Evolutionary conservation across 2,797 vertebrate species (phyloP), one percentile per base, ranked within the genome.

Genomic region (Macropus fuliginosus): DNA sequence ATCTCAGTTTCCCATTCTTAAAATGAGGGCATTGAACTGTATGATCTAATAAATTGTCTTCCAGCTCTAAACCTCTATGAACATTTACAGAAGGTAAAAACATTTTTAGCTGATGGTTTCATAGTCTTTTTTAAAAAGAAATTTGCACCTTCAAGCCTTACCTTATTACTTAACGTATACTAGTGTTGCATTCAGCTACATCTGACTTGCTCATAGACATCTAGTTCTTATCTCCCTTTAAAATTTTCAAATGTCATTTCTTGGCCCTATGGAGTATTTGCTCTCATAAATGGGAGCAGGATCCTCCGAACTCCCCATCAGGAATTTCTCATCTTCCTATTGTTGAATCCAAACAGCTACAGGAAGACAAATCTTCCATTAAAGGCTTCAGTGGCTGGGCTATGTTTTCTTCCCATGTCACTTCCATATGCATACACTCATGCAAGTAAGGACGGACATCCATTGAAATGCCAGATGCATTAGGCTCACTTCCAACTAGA

Each of bases 341-440:
- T 96, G 96, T 94, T 89, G 93, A 90, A 95, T 94, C 91, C 81
- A 94, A 96, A 93, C 59, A 94, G 87, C 81, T 93, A 56, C 3
- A 62, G 52, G 56, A 93, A 54, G 31, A 56, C 54, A 40, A 62
- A 57, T 46, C 28, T 90, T 5, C 54, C n/a, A 50, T 10, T 95
- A 46, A 91, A 55, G 0, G 54, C 74, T 87, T 87, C 21, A 46
- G 40, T 46, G 74, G 3, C n/a, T 0, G 54, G 59, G 74, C 29
- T 54, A 1, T 2, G 87, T 54, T 93, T 46, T 11, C 50, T 46
- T 93, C 56, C 2, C 2, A 29, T 16, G n/a, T 31, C 91, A 56
- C 52, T 91, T 55, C 31, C 55, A 94, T 3, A 57, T 14, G 5
- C 3, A 56, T 11, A 93, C 52, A 34, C 28, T 87, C 27, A 91